Evolutionary conservation across 2,888 invertebrate species (phyloP).

Genomic region (Clusia tigrina): DNA sequence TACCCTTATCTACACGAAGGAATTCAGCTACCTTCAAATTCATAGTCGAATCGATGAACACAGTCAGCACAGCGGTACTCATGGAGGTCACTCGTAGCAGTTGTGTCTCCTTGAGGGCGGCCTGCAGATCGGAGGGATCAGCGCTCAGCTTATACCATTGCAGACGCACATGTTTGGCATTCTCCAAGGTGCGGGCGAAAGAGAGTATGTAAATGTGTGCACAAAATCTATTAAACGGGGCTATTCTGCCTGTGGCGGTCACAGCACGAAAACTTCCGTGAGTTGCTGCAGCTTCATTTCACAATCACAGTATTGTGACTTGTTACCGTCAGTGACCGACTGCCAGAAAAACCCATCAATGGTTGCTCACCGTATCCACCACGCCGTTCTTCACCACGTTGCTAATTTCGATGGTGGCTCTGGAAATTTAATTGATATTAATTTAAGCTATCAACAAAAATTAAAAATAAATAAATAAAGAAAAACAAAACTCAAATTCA

Average conservation of each 20-base stretch:
- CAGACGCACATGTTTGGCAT: conserved; percentile 89
- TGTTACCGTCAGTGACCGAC: no score
- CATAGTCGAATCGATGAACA: conserved; percentile 92
- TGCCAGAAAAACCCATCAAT: no score
- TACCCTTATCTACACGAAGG: no score
- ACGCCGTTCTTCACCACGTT: conserved; percentile 75
- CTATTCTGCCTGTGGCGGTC: no score
- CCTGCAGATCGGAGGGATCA: conserved; percentile 75
- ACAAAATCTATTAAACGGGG: no score
- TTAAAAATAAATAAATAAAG: conserved; percentile 21
- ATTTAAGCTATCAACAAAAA: conserved; percentile 19
- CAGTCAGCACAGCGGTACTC: conserved; percentile 80
- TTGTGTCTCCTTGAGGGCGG: conserved; percentile 78
- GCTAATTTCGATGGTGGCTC: conserved; percentile 77
- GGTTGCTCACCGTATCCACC: conserved; percentile 76
- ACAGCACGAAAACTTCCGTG: no score
- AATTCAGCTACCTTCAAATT: conserved; percentile 93
- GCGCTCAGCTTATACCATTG: conserved; percentile 87
- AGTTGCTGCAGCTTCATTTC: no score
- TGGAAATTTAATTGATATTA: conserved; percentile 51
- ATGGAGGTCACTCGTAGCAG: conserved; percentile 77
- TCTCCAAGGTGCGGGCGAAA: conserved; percentile 92
- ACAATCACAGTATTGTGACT: no score
- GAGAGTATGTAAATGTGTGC: no score
- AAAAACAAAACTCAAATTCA: conserved; percentile 23